These are phyloP conservation scores for Lerista edwardsae DNA, from an alignment of 2,797 vertebrate genomes.

Conservation along the genomic window DNA sequence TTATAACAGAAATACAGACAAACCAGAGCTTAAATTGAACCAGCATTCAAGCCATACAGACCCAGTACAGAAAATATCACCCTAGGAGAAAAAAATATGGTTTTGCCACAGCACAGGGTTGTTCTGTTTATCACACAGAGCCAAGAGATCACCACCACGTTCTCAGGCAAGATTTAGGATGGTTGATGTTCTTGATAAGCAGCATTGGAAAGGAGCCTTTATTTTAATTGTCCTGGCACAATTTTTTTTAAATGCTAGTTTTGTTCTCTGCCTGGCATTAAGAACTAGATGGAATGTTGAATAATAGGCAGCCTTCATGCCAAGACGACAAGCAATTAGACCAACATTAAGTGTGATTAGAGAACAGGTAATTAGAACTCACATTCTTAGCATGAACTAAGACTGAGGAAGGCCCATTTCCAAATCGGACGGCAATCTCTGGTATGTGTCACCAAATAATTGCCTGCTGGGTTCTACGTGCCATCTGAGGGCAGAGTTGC, in stretches of 20 bases:
- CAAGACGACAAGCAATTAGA: conserved; percentile 12
- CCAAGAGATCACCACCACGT: conserved; percentile 48
- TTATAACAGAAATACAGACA: not conserved
- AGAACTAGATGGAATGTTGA: conserved; percentile 34
- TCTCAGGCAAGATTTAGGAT: conserved; percentile 27
- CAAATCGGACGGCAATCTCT: not conserved
- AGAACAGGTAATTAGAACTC: conserved; percentile 24
- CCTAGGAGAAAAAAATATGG: not conserved
- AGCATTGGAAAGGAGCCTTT: not conserved
- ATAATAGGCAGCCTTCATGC: conserved; percentile 5
- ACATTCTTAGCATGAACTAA: conserved; percentile 13
- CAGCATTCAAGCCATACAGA: not conserved
- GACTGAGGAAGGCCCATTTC: conserved; percentile 5
- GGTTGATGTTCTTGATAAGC: not conserved
- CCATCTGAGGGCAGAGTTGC: not conserved
- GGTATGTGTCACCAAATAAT: not conserved
- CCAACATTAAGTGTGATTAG: conserved; percentile 23
- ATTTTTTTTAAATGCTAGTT: conserved; percentile 25
- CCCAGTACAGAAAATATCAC: not conserved
- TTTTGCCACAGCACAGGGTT: conserved; percentile 12
- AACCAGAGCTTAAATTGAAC: not conserved
- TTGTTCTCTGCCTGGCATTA: conserved; percentile 15
- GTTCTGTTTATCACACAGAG: conserved; percentile 40
- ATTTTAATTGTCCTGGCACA: conserved; percentile 15
- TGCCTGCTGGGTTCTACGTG: not conserved